A percentile compares a stretch with the other conserved stretches of the same genome.
Conservation (phyloP, 2,888 invertebrate genomes). For the Rhynchonema sp. region DNA sequence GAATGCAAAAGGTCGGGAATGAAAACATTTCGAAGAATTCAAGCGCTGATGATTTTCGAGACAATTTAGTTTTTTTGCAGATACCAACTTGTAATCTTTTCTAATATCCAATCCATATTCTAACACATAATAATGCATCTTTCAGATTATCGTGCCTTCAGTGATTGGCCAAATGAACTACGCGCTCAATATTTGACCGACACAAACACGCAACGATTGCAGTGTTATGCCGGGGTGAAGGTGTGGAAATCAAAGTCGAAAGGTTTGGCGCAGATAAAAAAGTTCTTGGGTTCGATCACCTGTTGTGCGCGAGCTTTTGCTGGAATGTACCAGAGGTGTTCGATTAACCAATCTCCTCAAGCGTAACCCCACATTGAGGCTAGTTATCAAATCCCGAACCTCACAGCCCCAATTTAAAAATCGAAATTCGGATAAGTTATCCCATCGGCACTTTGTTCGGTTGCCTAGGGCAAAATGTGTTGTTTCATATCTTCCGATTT, state of each 20-base stretch:
- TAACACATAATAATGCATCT: neutral
- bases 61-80: too few species aligned
- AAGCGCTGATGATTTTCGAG: too few species aligned
- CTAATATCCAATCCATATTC: neutral
- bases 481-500: too few species aligned
- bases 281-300: neutral
- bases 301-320: neutral
- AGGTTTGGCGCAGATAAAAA: neutral
- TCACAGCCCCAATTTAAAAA: too few species aligned
- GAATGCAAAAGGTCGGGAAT: too few species aligned
- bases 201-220: neutral
- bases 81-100: too few species aligned
- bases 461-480: too few species aligned
- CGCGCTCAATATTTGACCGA: neutral
- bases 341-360: neutral
- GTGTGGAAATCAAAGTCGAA: neutral
- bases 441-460: too few species aligned
- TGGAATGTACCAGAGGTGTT: neutral
- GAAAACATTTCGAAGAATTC: too few species aligned
- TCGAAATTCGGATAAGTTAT: too few species aligned
- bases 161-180: neutral
- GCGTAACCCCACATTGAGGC: too few species aligned
- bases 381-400: too few species aligned
- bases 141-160: neutral
- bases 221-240: neutral